phyloP scores from a whole-genome alignment of 2,113 vertebrate species.

The Anguilla japonica region DNA sequence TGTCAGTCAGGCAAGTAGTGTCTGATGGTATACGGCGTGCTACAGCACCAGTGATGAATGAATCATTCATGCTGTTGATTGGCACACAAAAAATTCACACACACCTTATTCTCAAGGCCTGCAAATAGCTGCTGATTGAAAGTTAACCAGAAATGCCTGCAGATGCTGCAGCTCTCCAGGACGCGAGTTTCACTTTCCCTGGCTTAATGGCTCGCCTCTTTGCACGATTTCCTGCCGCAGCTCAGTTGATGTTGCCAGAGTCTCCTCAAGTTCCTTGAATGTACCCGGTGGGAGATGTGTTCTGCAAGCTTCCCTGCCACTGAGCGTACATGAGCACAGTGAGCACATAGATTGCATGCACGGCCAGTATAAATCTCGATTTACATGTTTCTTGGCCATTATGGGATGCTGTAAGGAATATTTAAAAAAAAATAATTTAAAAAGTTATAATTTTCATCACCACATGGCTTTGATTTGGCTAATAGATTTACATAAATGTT shows the following conservation, averaged over 20 bases:
- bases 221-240: not conserved
- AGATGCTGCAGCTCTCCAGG: too few relatives aligned
- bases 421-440: too few relatives aligned
- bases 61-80: too few relatives aligned
- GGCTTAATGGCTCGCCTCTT: not conserved
- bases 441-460: too few relatives aligned
- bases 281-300: not conserved
- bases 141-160: too few relatives aligned
- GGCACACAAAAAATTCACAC: too few relatives aligned
- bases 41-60: too few relatives aligned
- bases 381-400: too few relatives aligned
- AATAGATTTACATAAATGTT: not conserved
- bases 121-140: too few relatives aligned
- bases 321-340: not conserved
- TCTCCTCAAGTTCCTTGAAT: not conserved
- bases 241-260: not conserved
- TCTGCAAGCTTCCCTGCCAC: not conserved
- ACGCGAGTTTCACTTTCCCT: not conserved
- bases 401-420: too few relatives aligned
- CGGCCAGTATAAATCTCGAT: not conserved
- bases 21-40: too few relatives aligned
- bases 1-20: too few relatives aligned
- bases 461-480: not conserved
- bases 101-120: not conserved
- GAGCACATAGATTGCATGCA: not conserved